Percentiles rank a stretch among this genome's conserved stretches.
Evolutionary conservation across 2,888 invertebrate genomes (phyloP).

Genomic region (Dyspetes luteomarginatus): DNA sequence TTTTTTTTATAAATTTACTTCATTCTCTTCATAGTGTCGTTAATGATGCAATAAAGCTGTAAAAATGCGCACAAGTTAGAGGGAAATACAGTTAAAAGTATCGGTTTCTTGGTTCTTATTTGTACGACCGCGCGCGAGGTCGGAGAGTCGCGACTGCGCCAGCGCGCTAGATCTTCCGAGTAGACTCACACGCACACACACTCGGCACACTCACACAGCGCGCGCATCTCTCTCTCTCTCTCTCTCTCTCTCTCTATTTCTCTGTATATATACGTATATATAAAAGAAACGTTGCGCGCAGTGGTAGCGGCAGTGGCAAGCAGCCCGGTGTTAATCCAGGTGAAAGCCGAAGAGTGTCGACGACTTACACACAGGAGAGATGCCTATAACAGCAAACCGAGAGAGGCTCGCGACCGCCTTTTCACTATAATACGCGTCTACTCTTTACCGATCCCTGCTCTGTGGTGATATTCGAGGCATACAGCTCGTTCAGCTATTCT

Average conservation of each 20-base stretch:
- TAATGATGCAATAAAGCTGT: not conserved
- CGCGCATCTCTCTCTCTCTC: not conserved
- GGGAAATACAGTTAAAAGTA: not conserved
- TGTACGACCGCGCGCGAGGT: slow-evolving; percentile 4
- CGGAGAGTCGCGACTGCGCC: slow-evolving; percentile 20
- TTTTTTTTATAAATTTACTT: not conserved
- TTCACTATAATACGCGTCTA: slow-evolving; percentile 73
- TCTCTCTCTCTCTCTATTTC: not conserved
- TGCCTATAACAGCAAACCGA: slow-evolving; percentile 34
- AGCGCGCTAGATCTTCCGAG: slow-evolving; percentile 9
- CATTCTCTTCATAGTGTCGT: not conserved
- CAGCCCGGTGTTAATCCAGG: slow-evolving; percentile 64
- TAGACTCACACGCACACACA: too few species aligned
- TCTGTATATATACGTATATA: not conserved
- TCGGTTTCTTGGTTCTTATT: not conserved
- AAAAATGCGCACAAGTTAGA: not conserved
- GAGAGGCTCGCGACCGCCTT: slow-evolving; percentile 77
- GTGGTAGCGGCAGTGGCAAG: slow-evolving; percentile 40
- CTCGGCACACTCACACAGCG: slow-evolving; percentile 8
- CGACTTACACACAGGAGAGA: slow-evolving; percentile 24
- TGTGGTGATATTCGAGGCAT: slow-evolving; percentile 2
- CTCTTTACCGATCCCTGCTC: slow-evolving; percentile 33
- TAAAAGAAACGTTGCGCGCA: slow-evolving; percentile 15
- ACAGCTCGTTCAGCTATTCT: slow-evolving; percentile 20
- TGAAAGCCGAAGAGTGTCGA: slow-evolving; percentile 67